A percentile compares a stretch with the other conserved stretches of the same genome.
These are phyloP conservation scores for Platycheirus rosarum DNA, from an alignment of 2,888 invertebrate species.

Conservation along the genomic window DNA sequence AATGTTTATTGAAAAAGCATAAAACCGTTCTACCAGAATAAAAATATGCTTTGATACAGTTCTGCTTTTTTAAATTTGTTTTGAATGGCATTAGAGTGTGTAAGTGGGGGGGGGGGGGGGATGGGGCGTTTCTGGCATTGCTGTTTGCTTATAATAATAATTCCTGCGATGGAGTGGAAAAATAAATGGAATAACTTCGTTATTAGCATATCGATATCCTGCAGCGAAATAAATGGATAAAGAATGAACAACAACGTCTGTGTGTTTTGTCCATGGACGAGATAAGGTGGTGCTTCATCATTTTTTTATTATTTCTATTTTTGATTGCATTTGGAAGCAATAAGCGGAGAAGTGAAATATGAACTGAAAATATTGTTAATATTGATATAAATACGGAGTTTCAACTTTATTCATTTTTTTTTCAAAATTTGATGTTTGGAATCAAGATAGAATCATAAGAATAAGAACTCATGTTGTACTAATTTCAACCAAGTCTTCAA, in stretches of 20 bases:
- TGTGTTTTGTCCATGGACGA: background rate
- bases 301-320: background rate
- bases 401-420: no score
- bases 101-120: background rate
- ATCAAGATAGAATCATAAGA: no score
- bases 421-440: no score
- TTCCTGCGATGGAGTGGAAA: constrained; percentile 74
- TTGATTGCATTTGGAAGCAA: background rate
- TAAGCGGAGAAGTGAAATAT: no score
- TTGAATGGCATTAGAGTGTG: constrained; percentile 63
- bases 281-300: constrained; percentile 24
- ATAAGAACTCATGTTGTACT: no score
- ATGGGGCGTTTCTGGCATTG: constrained; percentile 35
- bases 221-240: constrained; percentile 40
- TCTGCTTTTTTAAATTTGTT: constrained; percentile 71
- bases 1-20: constrained; percentile 83
- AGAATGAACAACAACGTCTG: constrained; percentile 13
- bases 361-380: no score
- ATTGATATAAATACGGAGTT: no score
- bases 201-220: constrained; percentile 74
- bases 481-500: no score
- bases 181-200: constrained; percentile 74
- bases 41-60: constrained; percentile 83
- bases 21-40: constrained; percentile 83
- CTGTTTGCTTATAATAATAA: constrained; percentile 74